Percentiles rank a stretch among this genome's conserved stretches.
phyloP scores from a whole-genome alignment of 2,797 vertebrate species.

The Chromobotia macracanthus region DNA sequence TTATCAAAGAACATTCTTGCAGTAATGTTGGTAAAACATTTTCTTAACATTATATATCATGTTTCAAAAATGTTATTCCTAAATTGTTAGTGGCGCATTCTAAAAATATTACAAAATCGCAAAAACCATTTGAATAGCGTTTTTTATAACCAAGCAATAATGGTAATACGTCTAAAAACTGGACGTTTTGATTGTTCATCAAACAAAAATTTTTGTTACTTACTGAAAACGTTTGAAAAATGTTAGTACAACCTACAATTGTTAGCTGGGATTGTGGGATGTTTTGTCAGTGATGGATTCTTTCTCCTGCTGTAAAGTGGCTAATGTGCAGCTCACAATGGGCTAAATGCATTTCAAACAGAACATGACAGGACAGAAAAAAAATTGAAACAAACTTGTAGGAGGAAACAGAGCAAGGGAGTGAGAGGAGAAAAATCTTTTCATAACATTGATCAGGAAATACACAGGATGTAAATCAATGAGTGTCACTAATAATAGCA shows the following conservation, averaged over 20 bases:
- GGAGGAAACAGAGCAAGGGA: neutral
- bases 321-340: neutral
- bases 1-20: too few species aligned
- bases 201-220: too few species aligned
- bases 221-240: too few species aligned
- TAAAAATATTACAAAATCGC: too few species aligned
- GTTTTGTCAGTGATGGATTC: constrained; percentile 6
- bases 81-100: too few species aligned
- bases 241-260: too few species aligned
- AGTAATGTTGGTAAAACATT: too few species aligned
- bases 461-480: constrained; percentile 44
- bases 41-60: too few species aligned
- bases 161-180: too few species aligned
- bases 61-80: too few species aligned
- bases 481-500: constrained; percentile 45
- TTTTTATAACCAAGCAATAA: neutral
- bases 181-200: too few species aligned
- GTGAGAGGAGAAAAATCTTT: constrained; percentile 10
- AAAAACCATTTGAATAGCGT: too few species aligned
- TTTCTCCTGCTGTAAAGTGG: neutral
- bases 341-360: neutral
- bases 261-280: neutral
- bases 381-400: neutral
- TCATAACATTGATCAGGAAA: constrained; percentile 39
- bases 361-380: constrained; percentile 8